These are phyloP conservation scores for Micrasema minimum DNA, from an alignment of 1,140 invertebrate species.

Conservation along the genomic window DNA sequence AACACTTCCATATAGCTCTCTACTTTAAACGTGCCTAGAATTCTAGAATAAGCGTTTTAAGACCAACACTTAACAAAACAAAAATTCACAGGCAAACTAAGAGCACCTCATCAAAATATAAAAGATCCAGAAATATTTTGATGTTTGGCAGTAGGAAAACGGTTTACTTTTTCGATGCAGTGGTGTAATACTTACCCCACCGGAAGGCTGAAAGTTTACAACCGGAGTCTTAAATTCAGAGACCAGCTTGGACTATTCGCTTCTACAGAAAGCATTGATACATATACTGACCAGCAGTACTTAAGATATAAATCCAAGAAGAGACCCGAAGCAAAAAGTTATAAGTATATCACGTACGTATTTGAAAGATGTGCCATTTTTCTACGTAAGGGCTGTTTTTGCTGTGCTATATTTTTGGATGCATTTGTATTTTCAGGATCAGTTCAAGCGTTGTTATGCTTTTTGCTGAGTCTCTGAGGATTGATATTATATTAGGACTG, in stretches of 20 bases:
- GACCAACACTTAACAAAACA: not conserved
- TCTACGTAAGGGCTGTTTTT: not conserved
- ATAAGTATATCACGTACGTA: not conserved
- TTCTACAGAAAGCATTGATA: constrained; percentile 44
- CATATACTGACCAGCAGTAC: constrained; percentile 31
- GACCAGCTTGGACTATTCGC: constrained; percentile 28
- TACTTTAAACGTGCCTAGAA: constrained; percentile 42
- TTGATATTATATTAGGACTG: constrained; percentile 41
- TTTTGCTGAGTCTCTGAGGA: constrained; percentile 37
- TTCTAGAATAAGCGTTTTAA: constrained; percentile 31
- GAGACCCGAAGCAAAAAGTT: not conserved
- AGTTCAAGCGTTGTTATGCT: constrained; percentile 22
- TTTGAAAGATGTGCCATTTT: not conserved
- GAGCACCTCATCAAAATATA: not conserved
- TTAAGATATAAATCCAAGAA: not conserved
- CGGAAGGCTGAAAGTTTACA: not conserved
- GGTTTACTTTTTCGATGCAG: not conserved
- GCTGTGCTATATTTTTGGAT: not conserved
- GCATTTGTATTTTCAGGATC: not conserved
- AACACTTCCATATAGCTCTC: constrained; percentile 16
- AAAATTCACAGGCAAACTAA: not conserved
- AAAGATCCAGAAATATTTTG: not conserved
- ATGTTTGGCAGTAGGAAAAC: not conserved
- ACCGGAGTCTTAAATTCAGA: constrained; percentile 7
- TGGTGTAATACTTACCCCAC: not conserved